Base-by-base conservation (phyloP, 64 coral and sea anemone genomes). In the Pachyseris speciosa region DNA sequence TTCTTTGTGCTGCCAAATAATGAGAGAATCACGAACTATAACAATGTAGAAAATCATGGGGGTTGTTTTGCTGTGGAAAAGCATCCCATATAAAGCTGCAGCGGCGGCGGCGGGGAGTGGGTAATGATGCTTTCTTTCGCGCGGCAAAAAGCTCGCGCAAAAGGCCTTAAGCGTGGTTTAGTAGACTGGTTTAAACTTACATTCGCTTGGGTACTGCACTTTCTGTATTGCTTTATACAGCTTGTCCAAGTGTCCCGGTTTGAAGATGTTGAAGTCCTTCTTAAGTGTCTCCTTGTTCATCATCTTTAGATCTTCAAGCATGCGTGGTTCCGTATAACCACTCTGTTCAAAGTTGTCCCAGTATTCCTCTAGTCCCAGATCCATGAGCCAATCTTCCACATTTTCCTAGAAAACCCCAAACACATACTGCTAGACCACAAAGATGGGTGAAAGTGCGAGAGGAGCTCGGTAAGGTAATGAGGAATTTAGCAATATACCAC, bases 241-340 rank as follows among this genome's bases (percentile, higher is more conserved):
- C 71, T 92, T 98, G 52, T 98, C 84, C 0, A 95, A 31, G 52
- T 98, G 96, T 9, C 77, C 96, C 7, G 70, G 37, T 55, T 98
- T 98, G 3, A 24, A 51, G 9, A 98, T 74, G 0, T 60, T 42
- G n/a, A 95, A 73, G 15, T 69, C 80, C 29, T 85, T 61, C 74
- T 93, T 76, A 0, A 98, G 40, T 5, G 53, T 38, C 6, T 92
- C 93, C 47, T 85, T 89, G 47, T 28, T 92, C 86, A 95, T 98
- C 24, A 66, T 79, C 47, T 98, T 98, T 5, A 98, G 65, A 64
- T 95, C 96, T 84, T 98, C 96, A 49, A 98, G 55, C 49, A 87
- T 91, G 48, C 85, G 81, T 7, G 96, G 70, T 38, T 98, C 93
- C n/a, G 89, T 94, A 44, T 95, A 98, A 1, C 93, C 85, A 41